Conservation (phyloP, 2,113 vertebrate species). For the Tretioscincus oriximinensis region DNA sequence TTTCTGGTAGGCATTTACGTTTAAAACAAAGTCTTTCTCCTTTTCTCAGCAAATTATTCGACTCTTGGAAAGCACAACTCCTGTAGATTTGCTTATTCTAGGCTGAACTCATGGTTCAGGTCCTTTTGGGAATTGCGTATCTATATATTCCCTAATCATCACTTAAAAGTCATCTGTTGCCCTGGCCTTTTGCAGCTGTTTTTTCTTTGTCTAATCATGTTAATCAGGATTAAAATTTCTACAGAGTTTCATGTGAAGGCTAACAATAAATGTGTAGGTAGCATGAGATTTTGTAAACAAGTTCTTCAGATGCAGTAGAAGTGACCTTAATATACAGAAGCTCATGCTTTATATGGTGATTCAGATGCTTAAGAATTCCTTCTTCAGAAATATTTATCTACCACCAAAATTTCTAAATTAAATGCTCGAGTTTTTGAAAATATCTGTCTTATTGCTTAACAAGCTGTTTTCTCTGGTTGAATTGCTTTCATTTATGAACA, state of each 20-base stretch:
- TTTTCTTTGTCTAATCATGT: no score
- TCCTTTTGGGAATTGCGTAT: background rate
- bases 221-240: no score
- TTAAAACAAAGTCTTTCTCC: slow-evolving; percentile 36
- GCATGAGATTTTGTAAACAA: no score
- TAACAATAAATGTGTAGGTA: no score
- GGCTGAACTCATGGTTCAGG: background rate
- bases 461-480: background rate
- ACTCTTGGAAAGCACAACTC: slow-evolving; percentile 35
- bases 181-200: no score
- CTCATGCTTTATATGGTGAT: background rate
- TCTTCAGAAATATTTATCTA: background rate
- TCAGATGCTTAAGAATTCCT: background rate
- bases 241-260: no score
- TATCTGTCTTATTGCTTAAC: background rate
- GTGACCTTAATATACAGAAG: no score
- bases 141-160: background rate
- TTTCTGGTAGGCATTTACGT: slow-evolving; percentile 32
- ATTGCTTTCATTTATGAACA: background rate
- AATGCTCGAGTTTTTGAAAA: background rate
- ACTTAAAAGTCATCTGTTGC: background rate
- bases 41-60: slow-evolving; percentile 57
- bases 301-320: no score
- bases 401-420: background rate
- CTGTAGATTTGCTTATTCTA: slow-evolving; percentile 6